Conservation (phyloP, 2,888 invertebrate species). For the Nephrotoma flavescens region DNA sequence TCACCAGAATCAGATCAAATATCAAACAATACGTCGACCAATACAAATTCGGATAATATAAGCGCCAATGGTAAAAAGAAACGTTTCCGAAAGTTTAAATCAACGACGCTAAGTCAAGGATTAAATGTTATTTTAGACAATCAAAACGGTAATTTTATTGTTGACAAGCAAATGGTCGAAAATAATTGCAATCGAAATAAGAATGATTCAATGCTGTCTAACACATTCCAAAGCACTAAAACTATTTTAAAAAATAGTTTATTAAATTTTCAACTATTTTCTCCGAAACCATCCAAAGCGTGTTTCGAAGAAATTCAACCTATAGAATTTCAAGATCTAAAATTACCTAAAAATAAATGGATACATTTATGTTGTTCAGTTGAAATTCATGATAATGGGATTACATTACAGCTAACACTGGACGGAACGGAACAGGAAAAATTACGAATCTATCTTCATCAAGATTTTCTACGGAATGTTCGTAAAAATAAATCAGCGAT, state of each 20-base stretch:
- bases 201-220: conserved; percentile 5
- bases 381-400: conserved; percentile 17
- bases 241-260: conserved; percentile 21
- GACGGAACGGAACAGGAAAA: conserved; percentile 20
- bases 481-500: conserved; percentile 12
- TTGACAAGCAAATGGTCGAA: background rate
- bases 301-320: conserved; percentile 5
- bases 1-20: background rate
- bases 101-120: background rate
- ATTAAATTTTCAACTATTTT: conserved; percentile 25
- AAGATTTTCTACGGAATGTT: conserved; percentile 18
- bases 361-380: conserved; percentile 26
- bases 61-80: background rate
- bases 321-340: conserved; percentile 22
- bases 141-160: background rate
- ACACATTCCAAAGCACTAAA: conserved; percentile 20
- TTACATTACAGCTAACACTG: conserved; percentile 21
- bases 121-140: background rate
- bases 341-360: conserved; percentile 25
- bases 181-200: conserved; percentile 21
- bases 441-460: background rate
- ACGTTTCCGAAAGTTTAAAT: background rate
- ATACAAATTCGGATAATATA: background rate
- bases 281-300: conserved; percentile 16
- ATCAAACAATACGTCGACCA: background rate